Conservation (phyloP, 2,113 vertebrate genomes). For the Leucopsar rothschildi region DNA sequence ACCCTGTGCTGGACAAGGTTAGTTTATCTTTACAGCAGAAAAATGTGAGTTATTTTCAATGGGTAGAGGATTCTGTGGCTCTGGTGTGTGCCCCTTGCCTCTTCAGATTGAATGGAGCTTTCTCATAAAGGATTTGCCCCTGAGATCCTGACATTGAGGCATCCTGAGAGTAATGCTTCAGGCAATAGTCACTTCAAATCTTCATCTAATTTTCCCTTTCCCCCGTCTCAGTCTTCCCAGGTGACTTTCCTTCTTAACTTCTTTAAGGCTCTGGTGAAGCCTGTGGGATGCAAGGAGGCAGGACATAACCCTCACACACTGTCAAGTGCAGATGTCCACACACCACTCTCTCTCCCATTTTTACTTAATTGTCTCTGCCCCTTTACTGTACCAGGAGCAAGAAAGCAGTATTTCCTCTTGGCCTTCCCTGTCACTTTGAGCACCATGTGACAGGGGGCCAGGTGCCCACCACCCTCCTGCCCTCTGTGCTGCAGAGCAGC, state of each 20-base stretch:
- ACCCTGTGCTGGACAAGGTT: slow-evolving; percentile 86
- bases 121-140: neutral
- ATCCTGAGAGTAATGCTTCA: slow-evolving; percentile 1
- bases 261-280: slow-evolving; percentile 36
- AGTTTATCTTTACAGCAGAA: slow-evolving; percentile 27
- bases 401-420: neutral
- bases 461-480: neutral
- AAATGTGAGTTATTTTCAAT: neutral
- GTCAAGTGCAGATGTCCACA: neutral
- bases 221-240: slow-evolving; percentile 24
- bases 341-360: neutral
- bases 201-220: slow-evolving; percentile 18
- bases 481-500: neutral
- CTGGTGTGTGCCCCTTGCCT: neutral
- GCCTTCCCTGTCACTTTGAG: neutral
- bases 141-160: neutral
- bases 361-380: neutral
- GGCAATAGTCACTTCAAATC: neutral
- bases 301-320: neutral
- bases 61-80: neutral
- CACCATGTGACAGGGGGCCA: neutral
- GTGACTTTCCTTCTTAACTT: slow-evolving; percentile 35
- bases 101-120: neutral
- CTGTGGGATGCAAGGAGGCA: neutral
- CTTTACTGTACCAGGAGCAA: neutral